Evolutionary conservation across 2,888 invertebrate genomes (phyloP), one percentile per base, ranked within the genome.

Genomic region (Corythucha ciliata): DNA sequence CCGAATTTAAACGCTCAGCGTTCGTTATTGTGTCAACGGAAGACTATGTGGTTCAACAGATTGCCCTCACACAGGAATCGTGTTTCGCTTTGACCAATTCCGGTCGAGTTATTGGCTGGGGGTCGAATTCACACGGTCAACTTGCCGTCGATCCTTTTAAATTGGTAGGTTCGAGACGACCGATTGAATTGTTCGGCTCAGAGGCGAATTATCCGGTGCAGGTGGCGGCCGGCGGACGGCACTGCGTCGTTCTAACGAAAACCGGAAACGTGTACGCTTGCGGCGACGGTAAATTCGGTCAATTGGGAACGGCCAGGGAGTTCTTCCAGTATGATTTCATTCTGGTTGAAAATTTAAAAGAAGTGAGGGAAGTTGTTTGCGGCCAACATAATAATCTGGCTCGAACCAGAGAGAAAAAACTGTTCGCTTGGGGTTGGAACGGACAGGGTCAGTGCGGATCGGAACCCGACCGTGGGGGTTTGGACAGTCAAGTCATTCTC

Each of bases 41-140:
- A 68, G 63, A 71, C 67, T 64, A 73, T 61, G 64, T 64, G 52
- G 75, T 85, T 56, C 72, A 72, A 46, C 74, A 77, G 58, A 72
- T 86, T 52, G 75, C 78, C 29, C 81, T 83, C 60, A 86, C 87
- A n/a, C 87, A 87, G 86, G 84, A 87, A 64, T 80, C 80, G 58
- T 83, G 83, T 52, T 80, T 82, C 59, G 86, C 81, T 33, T 73
- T 87, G 14, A 78, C 83, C 21, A 73, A 76, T 62, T 75, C 78
- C 57, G 77, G 80, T 40, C 73, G 76, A 48, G 67, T 89, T 1
- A 81, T 80, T 69, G 80, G 82, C 2, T 90, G 89, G 89, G 90
- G 91, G 4, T 83, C 84, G 21, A 88, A 88, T 66, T 72, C 73
- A 54, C 80, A 79, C 65, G 83, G 85, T 18, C 87, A 88, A 65